These are phyloP conservation scores for Rhamphomyia laevipes DNA, from an alignment of 2,888 invertebrate genomes.

Conservation along the genomic window DNA sequence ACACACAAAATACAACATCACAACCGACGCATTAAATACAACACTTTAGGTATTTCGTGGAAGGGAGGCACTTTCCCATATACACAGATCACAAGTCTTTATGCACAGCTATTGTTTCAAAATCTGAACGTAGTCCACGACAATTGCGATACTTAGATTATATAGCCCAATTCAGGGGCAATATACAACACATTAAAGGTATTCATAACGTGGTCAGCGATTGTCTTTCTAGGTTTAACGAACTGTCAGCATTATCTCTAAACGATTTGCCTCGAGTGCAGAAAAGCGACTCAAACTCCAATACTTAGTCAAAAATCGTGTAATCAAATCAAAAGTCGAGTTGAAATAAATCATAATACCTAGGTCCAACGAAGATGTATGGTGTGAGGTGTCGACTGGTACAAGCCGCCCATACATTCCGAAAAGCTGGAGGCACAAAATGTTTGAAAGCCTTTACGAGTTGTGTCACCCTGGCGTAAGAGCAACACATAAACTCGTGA, in stretches of 20 bases:
- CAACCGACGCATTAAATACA: slow-evolving; percentile 22
- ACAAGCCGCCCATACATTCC: slow-evolving; percentile 5
- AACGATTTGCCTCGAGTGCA: neutral
- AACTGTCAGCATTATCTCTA: neutral
- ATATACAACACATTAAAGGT: slow-evolving; percentile 1
- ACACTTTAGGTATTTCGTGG: slow-evolving; percentile 28
- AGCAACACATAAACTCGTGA: slow-evolving; percentile 2
- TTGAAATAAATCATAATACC: slow-evolving; percentile 6
- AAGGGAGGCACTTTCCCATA: slow-evolving; percentile 24
- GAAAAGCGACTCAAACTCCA: neutral
- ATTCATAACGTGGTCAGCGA: neutral
- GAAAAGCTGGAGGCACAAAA: neutral
- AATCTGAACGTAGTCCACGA: slow-evolving; percentile 21
- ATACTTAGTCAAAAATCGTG: slow-evolving; percentile 5
- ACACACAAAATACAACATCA: slow-evolving; percentile 12
- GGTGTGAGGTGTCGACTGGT: neutral
- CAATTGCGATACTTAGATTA: slow-evolving; percentile 25
- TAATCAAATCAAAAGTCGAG: slow-evolving; percentile 7
- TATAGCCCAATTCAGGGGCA: slow-evolving; percentile 9
- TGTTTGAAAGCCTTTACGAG: slow-evolving; percentile 2
- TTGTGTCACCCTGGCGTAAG: slow-evolving; percentile 6
- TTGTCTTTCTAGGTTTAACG: neutral
- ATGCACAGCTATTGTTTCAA: slow-evolving; percentile 19
- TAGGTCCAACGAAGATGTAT: slow-evolving; percentile 3
- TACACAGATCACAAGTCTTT: slow-evolving; percentile 28